Base-by-base conservation (phyloP, 2,888 invertebrate genomes). In the Iphiclides podalirius region DNA sequence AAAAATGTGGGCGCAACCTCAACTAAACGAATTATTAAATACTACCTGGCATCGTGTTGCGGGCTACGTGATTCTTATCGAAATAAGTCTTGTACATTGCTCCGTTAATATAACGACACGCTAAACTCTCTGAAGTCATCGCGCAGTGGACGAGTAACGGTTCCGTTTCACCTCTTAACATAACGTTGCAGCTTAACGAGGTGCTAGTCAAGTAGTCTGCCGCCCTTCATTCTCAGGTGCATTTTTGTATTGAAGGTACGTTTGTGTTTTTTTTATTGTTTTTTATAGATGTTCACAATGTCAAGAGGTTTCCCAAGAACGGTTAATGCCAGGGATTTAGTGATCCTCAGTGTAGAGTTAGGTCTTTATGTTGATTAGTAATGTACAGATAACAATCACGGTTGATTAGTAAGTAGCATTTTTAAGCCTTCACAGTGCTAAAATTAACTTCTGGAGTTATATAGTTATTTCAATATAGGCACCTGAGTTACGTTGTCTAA, bases 151-250 rank as follows among this genome's bases (percentile, higher is more conserved):
- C 38, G 1, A 0, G 28, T 44, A 53, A n/a, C n/a, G n/a, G n/a
- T n/a, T n/a, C n/a, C n/a, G n/a, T n/a, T n/a, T n/a, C n/a, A 56
- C 70, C 11, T 1, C 4, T 31, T 31, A 31, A 31, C 12, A 11
- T 31, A 3, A 1, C n/a, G 31, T 26, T 8, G 1, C 31, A 31
- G 31, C 12, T 80, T 76, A 84, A 82, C 79, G 80, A 74, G 77
- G 79, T 87, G 82, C 84, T 84, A 84, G 84, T 84, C 75, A 85
- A 84, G 84, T 83, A 77, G 80, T 65, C 75, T n/a, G n/a, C 84
- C 86, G 82, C 86, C n/a, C 86, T 85, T 80, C 84, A 84, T 86
- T 84, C 86, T 87, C 87, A 87, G 87, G 86, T 87, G 87, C 86
- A 84, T 87, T 84, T 86, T 86, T 86, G 84, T 83, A 85, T 87